Evolutionary conservation across 23 tunicate species (phyloP).

Genomic region (Trididemnum miniatum): DNA sequence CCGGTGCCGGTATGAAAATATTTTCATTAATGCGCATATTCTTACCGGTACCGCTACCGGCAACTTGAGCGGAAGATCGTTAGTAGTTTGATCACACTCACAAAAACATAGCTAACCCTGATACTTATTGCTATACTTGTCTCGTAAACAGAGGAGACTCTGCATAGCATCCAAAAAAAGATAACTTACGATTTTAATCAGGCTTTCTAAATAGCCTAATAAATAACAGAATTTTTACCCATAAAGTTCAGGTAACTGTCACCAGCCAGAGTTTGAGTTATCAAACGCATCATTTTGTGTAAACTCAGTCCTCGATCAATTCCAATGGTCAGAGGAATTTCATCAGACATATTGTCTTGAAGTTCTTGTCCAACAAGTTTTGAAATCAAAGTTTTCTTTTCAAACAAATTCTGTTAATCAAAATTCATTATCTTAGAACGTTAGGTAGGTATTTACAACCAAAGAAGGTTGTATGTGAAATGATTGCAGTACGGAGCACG

Average conservation of each 20-base stretch:
- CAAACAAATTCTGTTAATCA: constrained; percentile 1
- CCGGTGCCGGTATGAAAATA: too few relatives aligned
- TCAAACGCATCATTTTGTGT: constrained; percentile 81
- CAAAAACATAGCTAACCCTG: neutral
- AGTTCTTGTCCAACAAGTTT: constrained; percentile 4
- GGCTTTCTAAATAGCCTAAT: too few relatives aligned
- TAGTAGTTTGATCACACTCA: neutral
- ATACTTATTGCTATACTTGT: too few relatives aligned
- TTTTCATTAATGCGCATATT: too few relatives aligned
- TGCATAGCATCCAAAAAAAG: too few relatives aligned
- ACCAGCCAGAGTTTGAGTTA: constrained; percentile 85
- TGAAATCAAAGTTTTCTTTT: constrained; percentile 17
- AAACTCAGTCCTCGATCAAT: constrained; percentile 84
- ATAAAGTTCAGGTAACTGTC: constrained; percentile 89
- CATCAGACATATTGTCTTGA: constrained; percentile 47
- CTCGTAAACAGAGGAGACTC: too few relatives aligned
- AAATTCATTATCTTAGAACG: neutral
- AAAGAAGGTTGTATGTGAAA: too few relatives aligned
- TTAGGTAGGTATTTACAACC: too few relatives aligned
- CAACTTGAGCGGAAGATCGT: neutral
- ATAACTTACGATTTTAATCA: too few relatives aligned
- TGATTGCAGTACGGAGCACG: too few relatives aligned
- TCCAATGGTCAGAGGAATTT: constrained; percentile 28
- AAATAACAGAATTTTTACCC: too few relatives aligned
- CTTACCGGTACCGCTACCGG: too few relatives aligned